A percentile compares a stretch with the other conserved stretches of the same genome.
These are phyloP conservation scores for Porites lutea DNA, from an alignment of 64 coral and sea anemone genomes.

Conservation along the genomic window DNA sequence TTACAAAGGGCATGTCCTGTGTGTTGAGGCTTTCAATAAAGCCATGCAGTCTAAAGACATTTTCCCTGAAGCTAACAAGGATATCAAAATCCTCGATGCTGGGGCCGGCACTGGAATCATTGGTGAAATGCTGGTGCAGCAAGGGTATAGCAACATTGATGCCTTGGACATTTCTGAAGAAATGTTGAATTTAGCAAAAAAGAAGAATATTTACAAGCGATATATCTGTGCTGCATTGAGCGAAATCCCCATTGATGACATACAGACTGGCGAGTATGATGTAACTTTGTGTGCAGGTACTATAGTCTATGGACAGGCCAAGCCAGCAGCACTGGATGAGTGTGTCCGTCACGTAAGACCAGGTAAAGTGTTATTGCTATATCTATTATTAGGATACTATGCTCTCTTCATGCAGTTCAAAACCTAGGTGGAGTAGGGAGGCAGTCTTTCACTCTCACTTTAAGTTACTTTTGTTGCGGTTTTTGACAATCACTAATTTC, in stretches of 20 bases:
- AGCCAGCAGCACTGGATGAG: slow-evolving; percentile 50
- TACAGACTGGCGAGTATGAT: slow-evolving; percentile 61
- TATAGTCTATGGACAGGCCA: slow-evolving; percentile 48
- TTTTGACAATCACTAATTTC: no score
- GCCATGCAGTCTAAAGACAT: slow-evolving; percentile 16
- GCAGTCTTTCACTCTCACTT: no score
- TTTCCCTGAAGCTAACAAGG: neutral
- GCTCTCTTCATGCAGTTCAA: neutral
- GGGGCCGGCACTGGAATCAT: slow-evolving; percentile 66
- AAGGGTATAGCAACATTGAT: slow-evolving; percentile 64
- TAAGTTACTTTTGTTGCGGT: no score
- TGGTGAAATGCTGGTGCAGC: slow-evolving; percentile 33
- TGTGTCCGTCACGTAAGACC: slow-evolving; percentile 52
- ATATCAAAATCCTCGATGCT: slow-evolving; percentile 31
- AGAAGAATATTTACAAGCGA: slow-evolving; percentile 61
- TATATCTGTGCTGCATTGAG: slow-evolving; percentile 53
- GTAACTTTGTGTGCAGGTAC: slow-evolving; percentile 35
- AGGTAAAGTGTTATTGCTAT: neutral
- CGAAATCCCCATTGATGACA: slow-evolving; percentile 22
- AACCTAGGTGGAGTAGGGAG: neutral
- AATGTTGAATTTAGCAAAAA: slow-evolving; percentile 50
- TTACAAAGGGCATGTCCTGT: slow-evolving; percentile 20
- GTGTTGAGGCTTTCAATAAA: slow-evolving; percentile 9
- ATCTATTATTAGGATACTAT: neutral
- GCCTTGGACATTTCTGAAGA: slow-evolving; percentile 58